phyloP scores from a whole-genome alignment of 2,113 vertebrate species.

The Pedionomus torquatus region DNA sequence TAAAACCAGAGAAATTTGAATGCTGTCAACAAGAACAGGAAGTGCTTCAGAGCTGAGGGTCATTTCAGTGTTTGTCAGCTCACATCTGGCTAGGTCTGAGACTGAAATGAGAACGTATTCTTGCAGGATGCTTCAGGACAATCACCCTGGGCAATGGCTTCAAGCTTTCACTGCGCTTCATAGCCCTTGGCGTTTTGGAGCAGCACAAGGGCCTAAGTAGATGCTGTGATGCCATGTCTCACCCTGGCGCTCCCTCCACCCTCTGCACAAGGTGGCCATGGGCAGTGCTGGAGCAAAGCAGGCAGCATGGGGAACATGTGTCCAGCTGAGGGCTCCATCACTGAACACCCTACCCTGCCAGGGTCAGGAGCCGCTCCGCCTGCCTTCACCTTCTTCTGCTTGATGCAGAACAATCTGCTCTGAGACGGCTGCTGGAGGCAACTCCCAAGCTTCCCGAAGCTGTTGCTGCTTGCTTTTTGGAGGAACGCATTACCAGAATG shows the following conservation, averaged over 20 bases:
- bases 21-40: neutral
- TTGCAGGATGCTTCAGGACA: neutral
- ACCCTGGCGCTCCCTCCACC: neutral
- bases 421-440: neutral
- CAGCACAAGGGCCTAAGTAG: rapidly evolving
- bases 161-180: rapidly evolving
- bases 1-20: neutral
- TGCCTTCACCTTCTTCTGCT: neutral
- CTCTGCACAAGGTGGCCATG: neutral
- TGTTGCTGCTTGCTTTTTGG: neutral
- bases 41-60: neutral
- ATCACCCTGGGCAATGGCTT: neutral
- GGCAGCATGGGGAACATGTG: rapidly evolving
- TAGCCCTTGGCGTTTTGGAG: neutral
- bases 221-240: neutral
- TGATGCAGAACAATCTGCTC: neutral
- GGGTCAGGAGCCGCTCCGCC: neutral
- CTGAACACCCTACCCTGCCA: rapidly evolving
- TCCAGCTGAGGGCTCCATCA: neutral
- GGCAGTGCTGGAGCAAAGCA: neutral
- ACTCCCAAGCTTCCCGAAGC: neutral
- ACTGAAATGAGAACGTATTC: neutral
- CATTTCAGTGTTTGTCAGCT: neutral
- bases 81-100: neutral
- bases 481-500: rapidly evolving